phyloP scores from a whole-genome alignment of 2,797 vertebrate species.

The Crocidura indochinensis region DNA sequence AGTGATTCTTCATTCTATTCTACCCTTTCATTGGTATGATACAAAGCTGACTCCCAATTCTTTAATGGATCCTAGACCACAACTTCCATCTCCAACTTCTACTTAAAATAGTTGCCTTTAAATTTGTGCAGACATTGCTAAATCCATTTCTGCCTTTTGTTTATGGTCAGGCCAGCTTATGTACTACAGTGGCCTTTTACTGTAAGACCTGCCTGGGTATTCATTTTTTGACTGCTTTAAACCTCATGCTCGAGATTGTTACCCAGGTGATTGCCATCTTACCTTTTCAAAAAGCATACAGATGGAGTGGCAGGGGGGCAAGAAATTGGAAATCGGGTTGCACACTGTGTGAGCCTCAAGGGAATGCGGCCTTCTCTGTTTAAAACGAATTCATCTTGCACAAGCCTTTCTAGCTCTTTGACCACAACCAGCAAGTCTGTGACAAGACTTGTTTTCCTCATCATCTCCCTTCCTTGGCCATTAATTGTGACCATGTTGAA shows the following conservation, averaged over 20 bases:
- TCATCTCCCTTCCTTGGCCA: constrained; percentile 37
- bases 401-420: constrained; percentile 54
- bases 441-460: constrained; percentile 71
- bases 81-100: neutral
- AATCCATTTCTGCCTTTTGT: constrained; percentile 59
- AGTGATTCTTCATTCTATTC: constrained; percentile 1
- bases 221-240: constrained; percentile 69
- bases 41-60: neutral
- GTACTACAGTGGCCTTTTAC: constrained; percentile 77
- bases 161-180: constrained; percentile 79
- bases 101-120: constrained; percentile 17
- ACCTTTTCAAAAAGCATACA: constrained; percentile 84
- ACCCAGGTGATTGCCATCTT: constrained; percentile 61
- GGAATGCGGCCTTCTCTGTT: constrained; percentile 72
- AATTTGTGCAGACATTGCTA: constrained; percentile 10
- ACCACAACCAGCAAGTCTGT: constrained; percentile 61
- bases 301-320: constrained; percentile 69
- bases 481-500: constrained; percentile 18
- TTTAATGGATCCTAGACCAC: constrained; percentile 21
- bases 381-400: constrained; percentile 82
- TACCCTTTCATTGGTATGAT: neutral
- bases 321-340: constrained; percentile 83
- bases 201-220: constrained; percentile 65
- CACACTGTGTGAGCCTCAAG: constrained; percentile 72
- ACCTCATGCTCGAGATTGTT: constrained; percentile 66